These are phyloP conservation scores for Anomalospiza imberbis DNA, from an alignment of 2,797 vertebrate genomes.

Conservation along the genomic window DNA sequence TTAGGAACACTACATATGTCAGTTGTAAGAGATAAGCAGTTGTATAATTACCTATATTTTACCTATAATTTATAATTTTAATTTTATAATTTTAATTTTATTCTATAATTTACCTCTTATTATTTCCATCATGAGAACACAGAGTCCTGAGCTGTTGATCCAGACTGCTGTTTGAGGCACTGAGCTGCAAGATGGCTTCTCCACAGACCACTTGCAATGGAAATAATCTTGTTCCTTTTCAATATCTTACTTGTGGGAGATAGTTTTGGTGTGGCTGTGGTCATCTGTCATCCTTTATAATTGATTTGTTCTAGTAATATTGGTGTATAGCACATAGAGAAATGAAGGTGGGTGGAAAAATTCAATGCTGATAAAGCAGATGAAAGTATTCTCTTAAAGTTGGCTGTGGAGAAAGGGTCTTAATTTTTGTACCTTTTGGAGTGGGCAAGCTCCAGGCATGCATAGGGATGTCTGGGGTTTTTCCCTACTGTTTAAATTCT, in stretches of 20 bases:
- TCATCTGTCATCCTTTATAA: constrained; percentile 38
- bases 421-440: neutral
- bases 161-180: neutral
- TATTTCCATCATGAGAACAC: neutral
- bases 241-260: neutral
- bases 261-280: constrained; percentile 4
- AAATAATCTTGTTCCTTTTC: constrained; percentile 4
- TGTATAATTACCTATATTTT: too few species aligned
- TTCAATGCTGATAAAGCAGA: neutral
- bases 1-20: rapidly evolving
- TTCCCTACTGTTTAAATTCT: neutral
- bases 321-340: neutral
- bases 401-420: neutral
- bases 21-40: neutral
- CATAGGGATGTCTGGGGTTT: neutral
- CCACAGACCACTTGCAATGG: neutral
- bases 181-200: constrained; percentile 44
- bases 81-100: too few species aligned
- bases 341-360: neutral
- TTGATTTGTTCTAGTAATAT: constrained; percentile 42
- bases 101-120: neutral
- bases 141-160: neutral
- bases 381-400: neutral
- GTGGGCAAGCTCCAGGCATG: neutral
- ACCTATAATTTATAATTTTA: too few species aligned